phyloP scores from a whole-genome alignment of 2,113 vertebrate genomes.

The Rhea pennata region DNA sequence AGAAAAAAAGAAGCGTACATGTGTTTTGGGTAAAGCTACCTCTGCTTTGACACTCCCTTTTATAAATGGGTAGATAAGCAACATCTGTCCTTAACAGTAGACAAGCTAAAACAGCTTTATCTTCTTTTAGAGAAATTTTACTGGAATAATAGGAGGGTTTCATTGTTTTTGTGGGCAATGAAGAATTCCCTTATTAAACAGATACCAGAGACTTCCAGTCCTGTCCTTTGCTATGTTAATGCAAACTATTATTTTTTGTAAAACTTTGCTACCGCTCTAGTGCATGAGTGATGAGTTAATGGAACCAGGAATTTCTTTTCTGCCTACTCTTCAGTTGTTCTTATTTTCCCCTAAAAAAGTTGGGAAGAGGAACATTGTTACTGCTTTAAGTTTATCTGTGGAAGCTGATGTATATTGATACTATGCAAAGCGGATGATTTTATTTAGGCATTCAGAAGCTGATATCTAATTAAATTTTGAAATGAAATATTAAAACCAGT shows the following conservation, averaged over 20 bases:
- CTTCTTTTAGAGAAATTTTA: neutral
- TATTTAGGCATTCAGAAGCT: conserved; percentile 47
- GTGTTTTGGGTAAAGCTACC: neutral
- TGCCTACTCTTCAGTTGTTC: neutral
- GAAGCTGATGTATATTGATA: neutral
- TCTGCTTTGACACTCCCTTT: neutral
- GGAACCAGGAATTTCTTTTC: neutral
- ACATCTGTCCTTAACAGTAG: neutral
- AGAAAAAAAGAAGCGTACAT: neutral
- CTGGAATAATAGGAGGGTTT: neutral
- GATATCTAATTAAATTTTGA: conserved; percentile 73
- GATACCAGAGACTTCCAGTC: neutral
- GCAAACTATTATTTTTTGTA: neutral
- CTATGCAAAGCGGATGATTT: conserved; percentile 36
- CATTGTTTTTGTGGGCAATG: neutral
- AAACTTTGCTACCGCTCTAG: neutral
- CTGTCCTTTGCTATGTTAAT: neutral
- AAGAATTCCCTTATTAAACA: conserved; percentile 32
- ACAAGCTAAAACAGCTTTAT: neutral
- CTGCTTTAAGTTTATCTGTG: neutral
- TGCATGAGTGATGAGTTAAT: neutral
- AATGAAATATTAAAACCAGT: conserved; percentile 60
- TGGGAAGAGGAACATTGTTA: neutral
- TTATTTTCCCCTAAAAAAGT: neutral
- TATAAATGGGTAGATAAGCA: neutral